Evolutionary conservation across 2,113 vertebrate species (phyloP).

Genomic region (Mesembrinibis cayennensis): DNA sequence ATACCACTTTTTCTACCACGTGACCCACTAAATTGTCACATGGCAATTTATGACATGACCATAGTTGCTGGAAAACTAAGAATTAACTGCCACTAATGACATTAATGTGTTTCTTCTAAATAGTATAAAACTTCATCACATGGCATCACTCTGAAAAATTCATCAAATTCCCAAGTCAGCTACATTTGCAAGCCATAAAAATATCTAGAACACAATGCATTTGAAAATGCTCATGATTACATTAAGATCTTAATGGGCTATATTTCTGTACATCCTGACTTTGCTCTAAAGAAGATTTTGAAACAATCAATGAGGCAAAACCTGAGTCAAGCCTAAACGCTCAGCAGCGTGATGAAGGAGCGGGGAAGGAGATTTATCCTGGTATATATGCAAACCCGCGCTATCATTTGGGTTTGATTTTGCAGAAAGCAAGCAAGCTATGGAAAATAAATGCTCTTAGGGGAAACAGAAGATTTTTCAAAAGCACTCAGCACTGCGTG

Average conservation of each 20-base stretch:
- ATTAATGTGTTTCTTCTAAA: constrained; percentile 15
- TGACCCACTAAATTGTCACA: background rate
- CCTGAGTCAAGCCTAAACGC: background rate
- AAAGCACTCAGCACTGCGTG: fast-evolving
- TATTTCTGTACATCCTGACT: constrained; percentile 21
- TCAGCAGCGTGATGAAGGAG: background rate
- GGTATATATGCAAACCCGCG: background rate
- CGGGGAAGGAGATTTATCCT: background rate
- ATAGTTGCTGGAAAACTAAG: background rate
- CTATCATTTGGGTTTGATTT: background rate
- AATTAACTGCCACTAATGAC: constrained; percentile 39
- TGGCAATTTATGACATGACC: background rate
- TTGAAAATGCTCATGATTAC: background rate
- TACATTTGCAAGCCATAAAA: constrained; percentile 15
- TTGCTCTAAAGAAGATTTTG: background rate
- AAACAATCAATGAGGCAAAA: background rate
- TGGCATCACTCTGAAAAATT: background rate
- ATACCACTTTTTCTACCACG: background rate
- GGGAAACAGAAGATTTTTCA: background rate
- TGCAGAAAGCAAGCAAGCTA: background rate
- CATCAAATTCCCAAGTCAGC: constrained; percentile 8
- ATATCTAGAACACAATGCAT: background rate
- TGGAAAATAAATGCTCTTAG: background rate
- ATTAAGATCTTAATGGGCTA: constrained; percentile 24
- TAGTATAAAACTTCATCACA: background rate